Evolutionary conservation across 2,888 invertebrate genomes (phyloP).

Genomic region (Stramonita haemastoma): DNA sequence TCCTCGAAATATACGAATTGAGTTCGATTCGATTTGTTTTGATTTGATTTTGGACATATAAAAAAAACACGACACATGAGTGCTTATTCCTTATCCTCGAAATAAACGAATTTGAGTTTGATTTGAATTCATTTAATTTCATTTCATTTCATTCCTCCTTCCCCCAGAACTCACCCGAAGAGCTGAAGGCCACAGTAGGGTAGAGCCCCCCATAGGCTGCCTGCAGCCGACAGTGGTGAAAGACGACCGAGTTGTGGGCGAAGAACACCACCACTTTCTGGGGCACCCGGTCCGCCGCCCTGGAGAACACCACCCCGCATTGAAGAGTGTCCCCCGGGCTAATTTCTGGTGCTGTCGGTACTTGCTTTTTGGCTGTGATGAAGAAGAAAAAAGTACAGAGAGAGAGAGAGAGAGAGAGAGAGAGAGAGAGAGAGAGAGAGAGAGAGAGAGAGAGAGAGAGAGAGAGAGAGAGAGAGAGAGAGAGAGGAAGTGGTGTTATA

Average conservation of each 20-base stretch:
- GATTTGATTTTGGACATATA: too few species aligned
- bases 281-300: slow-evolving; percentile 40
- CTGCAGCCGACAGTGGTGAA: slow-evolving; percentile 47
- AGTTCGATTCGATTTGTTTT: too few species aligned
- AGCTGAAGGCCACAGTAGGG: slow-evolving; percentile 51
- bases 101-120: too few species aligned
- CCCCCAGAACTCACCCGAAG: slow-evolving; percentile 44
- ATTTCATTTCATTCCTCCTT: too few species aligned
- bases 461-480: too few species aligned
- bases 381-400: neutral
- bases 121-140: too few species aligned
- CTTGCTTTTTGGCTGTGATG: slow-evolving; percentile 34
- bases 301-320: slow-evolving; percentile 48
- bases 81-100: too few species aligned
- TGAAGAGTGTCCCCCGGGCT: slow-evolving; percentile 45
- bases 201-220: slow-evolving; percentile 53
- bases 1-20: too few species aligned
- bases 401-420: neutral
- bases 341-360: slow-evolving; percentile 39
- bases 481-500: too few species aligned
- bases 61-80: too few species aligned
- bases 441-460: too few species aligned
- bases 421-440: too few species aligned
- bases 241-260: slow-evolving; percentile 42
- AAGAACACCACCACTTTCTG: slow-evolving; percentile 51